Evolutionary conservation across 2,113 vertebrate species (phyloP), one percentile per base, ranked within the genome.

Genomic region (Lamprotornis superbus): DNA sequence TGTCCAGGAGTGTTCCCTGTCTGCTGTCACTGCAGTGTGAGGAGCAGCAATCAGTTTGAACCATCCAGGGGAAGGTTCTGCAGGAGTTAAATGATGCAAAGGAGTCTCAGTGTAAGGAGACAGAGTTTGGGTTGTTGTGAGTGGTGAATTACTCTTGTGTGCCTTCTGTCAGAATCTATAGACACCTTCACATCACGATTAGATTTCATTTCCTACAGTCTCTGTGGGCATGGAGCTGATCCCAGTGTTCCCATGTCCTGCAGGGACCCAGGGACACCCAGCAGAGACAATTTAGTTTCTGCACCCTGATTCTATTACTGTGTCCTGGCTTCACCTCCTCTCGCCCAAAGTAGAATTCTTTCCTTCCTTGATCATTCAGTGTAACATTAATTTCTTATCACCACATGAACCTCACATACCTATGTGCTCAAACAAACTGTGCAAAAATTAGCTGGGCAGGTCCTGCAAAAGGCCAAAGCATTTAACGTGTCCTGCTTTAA

Each of bases 341-440:
- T 74, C 9, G 0, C 25, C 53, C 60, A 59, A 63, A 87, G 27
- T 15, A 68, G 40, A 49, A 84, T 94, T 79, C 37, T 83, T 95
- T 92, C 92, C 71, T 70, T 75, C 81, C 67, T 71, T 83, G 33
- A 70, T 60, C 91, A 80, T 50, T 56, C 70, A 64, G 70, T 3
- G 0, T 64, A 82, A 80, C 91, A 78, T 92, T 52, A 28, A 67
- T 93, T 65, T 92, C 89, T 95, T 94, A 93, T 93, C 92, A 59
- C 30, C 59, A 79, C 86, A 81, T 27, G 87, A 90, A 82, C 84
- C 77, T 86, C 75, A 55, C 63, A 73, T 74, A 59, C 33, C 55
- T 91, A 1, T 12, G 33, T 83, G 55, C 71, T 74, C 75, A 95
- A 76, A 92, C 47, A 70, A 63, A 76, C 70, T 49, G 8, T 63